Evolutionary conservation across 2,113 vertebrate species (phyloP).

Genomic region (Crypturellus undulatus): DNA sequence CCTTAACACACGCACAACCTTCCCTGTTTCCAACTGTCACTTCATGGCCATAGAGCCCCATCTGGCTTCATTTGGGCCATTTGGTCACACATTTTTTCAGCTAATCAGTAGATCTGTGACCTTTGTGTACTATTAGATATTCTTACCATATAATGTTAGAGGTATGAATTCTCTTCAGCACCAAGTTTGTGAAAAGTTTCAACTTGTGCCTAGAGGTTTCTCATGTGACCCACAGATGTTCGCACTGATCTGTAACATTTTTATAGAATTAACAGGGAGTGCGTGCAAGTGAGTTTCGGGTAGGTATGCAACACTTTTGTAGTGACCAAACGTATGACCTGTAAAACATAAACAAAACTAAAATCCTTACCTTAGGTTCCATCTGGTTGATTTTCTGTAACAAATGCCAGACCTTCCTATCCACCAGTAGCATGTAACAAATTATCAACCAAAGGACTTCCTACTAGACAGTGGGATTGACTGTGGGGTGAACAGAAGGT

Average conservation of each 20-base stretch:
- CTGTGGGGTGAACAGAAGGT: background rate
- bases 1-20: background rate
- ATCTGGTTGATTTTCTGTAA: background rate
- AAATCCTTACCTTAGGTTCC: background rate
- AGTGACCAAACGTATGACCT: fast-evolving
- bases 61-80: background rate
- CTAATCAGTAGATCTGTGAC: background rate
- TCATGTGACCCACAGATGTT: background rate
- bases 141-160: background rate
- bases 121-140: background rate
- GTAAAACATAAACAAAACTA: background rate
- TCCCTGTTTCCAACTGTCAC: background rate
- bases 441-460: background rate
- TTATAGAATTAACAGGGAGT: background rate
- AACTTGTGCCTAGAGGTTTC: background rate
- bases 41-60: background rate
- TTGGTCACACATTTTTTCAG: background rate
- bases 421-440: background rate
- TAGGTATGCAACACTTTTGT: background rate
- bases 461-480: background rate
- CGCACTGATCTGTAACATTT: background rate
- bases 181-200: background rate
- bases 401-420: background rate
- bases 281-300: background rate
- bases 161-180: background rate